phyloP scores from a whole-genome alignment of 2,888 invertebrate species.

The Eupelmus urozonus region DNA sequence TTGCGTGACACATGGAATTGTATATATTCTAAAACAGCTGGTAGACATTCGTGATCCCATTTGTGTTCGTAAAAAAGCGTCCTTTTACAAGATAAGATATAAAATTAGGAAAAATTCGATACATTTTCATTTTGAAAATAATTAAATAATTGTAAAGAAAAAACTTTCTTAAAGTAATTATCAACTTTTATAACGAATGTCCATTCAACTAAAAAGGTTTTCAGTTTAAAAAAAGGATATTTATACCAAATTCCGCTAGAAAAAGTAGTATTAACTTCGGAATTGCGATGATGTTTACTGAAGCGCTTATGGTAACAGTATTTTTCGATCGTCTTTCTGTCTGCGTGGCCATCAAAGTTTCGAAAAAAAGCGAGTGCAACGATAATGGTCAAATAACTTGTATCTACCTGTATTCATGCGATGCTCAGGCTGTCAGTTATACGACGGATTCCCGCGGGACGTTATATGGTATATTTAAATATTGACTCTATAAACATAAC shows the following conservation, averaged over 20 bases:
- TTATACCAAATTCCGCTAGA: no score
- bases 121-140: no score
- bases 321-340: slow-evolving; percentile 39
- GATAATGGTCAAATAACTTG: slow-evolving; percentile 54
- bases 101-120: no score
- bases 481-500: slow-evolving; percentile 60
- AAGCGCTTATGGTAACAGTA: slow-evolving; percentile 19
- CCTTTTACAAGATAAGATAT: no score
- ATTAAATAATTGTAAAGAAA: no score
- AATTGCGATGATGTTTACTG: slow-evolving; percentile 12
- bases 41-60: no score
- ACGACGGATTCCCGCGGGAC: slow-evolving; percentile 54
- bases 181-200: no score
- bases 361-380: slow-evolving; percentile 16
- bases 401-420: slow-evolving; percentile 46
- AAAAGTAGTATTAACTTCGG: not conserved
- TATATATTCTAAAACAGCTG: no score
- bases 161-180: no score
- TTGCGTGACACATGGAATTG: slow-evolving; percentile 17
- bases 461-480: slow-evolving; percentile 58
- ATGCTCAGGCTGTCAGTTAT: slow-evolving; percentile 50
- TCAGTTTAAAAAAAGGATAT: no score
- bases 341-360: slow-evolving; percentile 25
- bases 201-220: no score
- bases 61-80: no score